These are phyloP conservation scores for Diprion similis DNA, from an alignment of 1,140 invertebrate genomes.

Conservation along the genomic window DNA sequence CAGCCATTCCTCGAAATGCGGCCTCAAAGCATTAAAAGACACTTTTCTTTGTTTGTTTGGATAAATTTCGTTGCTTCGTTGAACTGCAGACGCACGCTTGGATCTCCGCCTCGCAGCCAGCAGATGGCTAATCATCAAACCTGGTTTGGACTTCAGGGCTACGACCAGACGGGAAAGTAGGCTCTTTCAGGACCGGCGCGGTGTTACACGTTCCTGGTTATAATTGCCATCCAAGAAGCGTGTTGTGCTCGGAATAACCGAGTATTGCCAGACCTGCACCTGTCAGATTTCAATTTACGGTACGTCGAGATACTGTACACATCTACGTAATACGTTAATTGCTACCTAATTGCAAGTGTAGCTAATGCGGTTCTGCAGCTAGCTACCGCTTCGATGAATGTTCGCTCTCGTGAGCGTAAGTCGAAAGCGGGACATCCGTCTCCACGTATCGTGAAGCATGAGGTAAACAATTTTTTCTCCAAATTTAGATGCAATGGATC, in stretches of 20 bases:
- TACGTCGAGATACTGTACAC: neutral
- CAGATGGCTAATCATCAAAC: neutral
- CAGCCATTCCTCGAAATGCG: neutral
- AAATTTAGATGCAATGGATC: too few relatives aligned
- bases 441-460: too few relatives aligned
- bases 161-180: too few relatives aligned
- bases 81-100: neutral
- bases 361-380: too few relatives aligned
- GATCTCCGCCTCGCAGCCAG: neutral
- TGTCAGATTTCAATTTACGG: conserved; percentile 7
- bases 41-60: conserved; percentile 12
- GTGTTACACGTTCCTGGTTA: too few relatives aligned
- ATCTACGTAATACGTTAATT: neutral
- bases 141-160: neutral
- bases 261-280: neutral
- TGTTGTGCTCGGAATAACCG: neutral
- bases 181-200: too few relatives aligned
- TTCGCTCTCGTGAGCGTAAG: too few relatives aligned
- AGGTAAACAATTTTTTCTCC: too few relatives aligned
- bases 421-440: too few relatives aligned
- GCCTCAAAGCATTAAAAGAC: neutral
- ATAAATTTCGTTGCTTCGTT: neutral
- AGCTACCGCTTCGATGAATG: too few relatives aligned
- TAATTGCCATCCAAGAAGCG: neutral
- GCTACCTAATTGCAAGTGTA: neutral